Evolutionary conservation across 2,113 vertebrate species (phyloP).

Genomic region (Marmota flaviventris): DNA sequence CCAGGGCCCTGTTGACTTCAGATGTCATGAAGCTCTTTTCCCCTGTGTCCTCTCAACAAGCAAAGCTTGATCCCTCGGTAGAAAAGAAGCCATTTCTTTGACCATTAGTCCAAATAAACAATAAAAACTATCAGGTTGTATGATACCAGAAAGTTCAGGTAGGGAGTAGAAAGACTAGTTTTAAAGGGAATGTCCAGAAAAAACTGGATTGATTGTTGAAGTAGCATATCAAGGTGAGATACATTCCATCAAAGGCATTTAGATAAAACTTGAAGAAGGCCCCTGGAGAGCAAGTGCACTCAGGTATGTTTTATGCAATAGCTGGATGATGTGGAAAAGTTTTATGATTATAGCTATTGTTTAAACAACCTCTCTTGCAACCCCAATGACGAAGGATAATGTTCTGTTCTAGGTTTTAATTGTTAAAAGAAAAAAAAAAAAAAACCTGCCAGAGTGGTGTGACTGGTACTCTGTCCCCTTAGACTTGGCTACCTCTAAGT

Average conservation of each 20-base stretch:
- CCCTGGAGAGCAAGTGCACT: neutral
- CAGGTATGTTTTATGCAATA: neutral
- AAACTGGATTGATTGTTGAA: neutral
- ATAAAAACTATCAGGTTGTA: neutral
- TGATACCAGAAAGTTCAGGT: neutral
- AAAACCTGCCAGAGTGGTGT: too few species aligned
- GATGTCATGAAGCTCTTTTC: neutral
- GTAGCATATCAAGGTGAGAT: neutral
- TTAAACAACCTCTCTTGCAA: slow-evolving; percentile 39
- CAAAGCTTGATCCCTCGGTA: neutral
- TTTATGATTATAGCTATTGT: slow-evolving; percentile 21
- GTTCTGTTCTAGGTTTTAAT: slow-evolving; percentile 18
- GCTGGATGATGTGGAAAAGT: neutral
- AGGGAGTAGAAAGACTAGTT: neutral
- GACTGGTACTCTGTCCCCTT: neutral
- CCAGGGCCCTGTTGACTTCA: neutral
- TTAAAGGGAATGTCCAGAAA: slow-evolving; percentile 25
- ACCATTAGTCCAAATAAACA: neutral
- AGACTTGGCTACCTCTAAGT: neutral
- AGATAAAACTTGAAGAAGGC: neutral
- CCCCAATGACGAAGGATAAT: neutral
- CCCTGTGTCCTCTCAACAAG: neutral
- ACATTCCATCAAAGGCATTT: neutral
- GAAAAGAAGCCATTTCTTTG: slow-evolving; percentile 21
- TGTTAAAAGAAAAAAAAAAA: slow-evolving; percentile 1